These are phyloP conservation scores for Cephus pygmeus DNA, from an alignment of 2,888 invertebrate species.

Conservation along the genomic window DNA sequence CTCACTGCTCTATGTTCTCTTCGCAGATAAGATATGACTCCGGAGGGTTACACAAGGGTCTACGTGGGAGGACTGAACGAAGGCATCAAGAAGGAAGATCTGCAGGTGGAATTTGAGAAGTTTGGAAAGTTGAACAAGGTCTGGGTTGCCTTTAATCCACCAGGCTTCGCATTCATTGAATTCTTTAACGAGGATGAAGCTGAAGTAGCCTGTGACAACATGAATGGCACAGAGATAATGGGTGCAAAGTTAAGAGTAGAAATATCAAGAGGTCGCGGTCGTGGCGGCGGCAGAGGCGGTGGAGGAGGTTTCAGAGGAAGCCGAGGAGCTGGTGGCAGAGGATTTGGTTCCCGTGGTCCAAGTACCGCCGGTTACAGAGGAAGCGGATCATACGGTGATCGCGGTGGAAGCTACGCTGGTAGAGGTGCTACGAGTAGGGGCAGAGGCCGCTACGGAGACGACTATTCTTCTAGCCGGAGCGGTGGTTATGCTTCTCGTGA, in stretches of 20 bases:
- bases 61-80: constrained; percentile 92
- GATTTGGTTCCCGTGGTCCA: constrained; percentile 67
- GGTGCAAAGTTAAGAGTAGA: constrained; percentile 90
- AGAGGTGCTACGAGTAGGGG: constrained; percentile 55
- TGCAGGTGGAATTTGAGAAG: constrained; percentile 91
- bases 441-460: constrained; percentile 61
- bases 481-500: constrained; percentile 62
- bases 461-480: constrained; percentile 57
- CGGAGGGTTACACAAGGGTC: constrained; percentile 75
- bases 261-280: constrained; percentile 84
- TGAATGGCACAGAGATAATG: constrained; percentile 89
- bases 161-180: constrained; percentile 94
- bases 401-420: constrained; percentile 66
- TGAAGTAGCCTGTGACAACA: constrained; percentile 87
- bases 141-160: constrained; percentile 94
- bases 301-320: constrained; percentile 72
- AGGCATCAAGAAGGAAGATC: constrained; percentile 90
- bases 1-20: constrained; percentile 10
- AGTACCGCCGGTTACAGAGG: constrained; percentile 66
- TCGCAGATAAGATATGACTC: constrained; percentile 55
- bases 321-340: constrained; percentile 70
- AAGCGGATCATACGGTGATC: constrained; percentile 67
- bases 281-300: constrained; percentile 75
- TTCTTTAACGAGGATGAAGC: constrained; percentile 90
- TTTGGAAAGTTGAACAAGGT: constrained; percentile 92